A percentile compares a stretch with the other conserved stretches of the same genome.
Evolutionary conservation across 1,140 invertebrate genomes (phyloP).

Genomic region (Microplitis demolitor): DNA sequence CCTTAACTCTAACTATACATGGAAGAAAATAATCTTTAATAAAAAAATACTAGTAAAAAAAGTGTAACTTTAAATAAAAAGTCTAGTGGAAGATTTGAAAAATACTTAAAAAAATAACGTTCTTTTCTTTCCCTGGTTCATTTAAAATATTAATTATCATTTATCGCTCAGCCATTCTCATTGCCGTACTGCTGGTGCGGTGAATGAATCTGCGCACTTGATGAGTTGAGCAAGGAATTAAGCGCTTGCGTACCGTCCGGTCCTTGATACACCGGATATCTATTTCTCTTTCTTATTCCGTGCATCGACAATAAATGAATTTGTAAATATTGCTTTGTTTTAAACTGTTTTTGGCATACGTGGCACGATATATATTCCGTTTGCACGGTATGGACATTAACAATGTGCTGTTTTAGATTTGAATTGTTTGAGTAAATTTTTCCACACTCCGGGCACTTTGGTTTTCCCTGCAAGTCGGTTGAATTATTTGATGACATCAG

Average conservation of each 20-base stretch:
- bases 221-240: slow-evolving; percentile 16
- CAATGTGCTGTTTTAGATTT: slow-evolving; percentile 76
- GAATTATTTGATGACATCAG: slow-evolving; percentile 2
- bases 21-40: too few species aligned
- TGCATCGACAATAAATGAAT: slow-evolving; percentile 74
- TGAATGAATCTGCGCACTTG: slow-evolving; percentile 24
- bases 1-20: too few species aligned
- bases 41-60: too few species aligned
- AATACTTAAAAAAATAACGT: too few species aligned
- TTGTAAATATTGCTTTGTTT: slow-evolving; percentile 74
- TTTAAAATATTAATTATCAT: slow-evolving; percentile 44
- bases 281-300: slow-evolving; percentile 68
- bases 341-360: slow-evolving; percentile 71
- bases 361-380: slow-evolving; percentile 69
- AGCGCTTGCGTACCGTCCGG: slow-evolving; percentile 34
- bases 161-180: slow-evolving; percentile 45
- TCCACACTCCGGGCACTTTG: slow-evolving; percentile 71
- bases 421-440: slow-evolving; percentile 71
- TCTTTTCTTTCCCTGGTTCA: too few species aligned
- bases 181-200: slow-evolving; percentile 36
- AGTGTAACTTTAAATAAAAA: too few species aligned
- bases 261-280: slow-evolving; percentile 58
- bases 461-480: slow-evolving; percentile 53
- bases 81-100: too few species aligned
- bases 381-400: slow-evolving; percentile 73